A percentile compares a stretch with the other conserved stretches of the same genome.
phyloP scores from a whole-genome alignment of 2,888 invertebrate genomes.

The Hofmannophila pseudospretella region DNA sequence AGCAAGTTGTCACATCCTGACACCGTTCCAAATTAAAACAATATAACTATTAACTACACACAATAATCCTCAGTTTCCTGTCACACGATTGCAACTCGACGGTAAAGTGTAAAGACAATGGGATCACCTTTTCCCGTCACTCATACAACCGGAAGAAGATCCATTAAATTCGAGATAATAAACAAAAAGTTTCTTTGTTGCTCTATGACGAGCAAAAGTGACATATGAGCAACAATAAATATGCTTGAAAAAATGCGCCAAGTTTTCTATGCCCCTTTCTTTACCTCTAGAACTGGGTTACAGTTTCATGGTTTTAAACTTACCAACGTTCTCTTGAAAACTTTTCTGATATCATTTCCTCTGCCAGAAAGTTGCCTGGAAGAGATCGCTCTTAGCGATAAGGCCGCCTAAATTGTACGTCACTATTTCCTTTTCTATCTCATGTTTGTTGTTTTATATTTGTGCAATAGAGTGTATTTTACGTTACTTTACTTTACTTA shows the following conservation, averaged over 20 bases:
- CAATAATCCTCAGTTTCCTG: conserved; percentile 4
- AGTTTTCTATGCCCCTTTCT: too few species aligned
- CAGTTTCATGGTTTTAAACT: too few species aligned
- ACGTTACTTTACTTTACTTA: too few species aligned
- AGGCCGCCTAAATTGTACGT: too few species aligned
- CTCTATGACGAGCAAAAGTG: conserved; percentile 21
- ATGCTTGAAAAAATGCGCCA: background rate
- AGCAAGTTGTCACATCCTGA: background rate
- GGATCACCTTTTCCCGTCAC: conserved; percentile 1
- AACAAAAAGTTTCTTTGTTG: conserved; percentile 20
- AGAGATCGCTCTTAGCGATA: too few species aligned
- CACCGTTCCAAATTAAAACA: background rate
- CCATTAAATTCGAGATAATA: conserved; percentile 9
- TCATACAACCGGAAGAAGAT: conserved; percentile 11
- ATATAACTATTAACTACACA: background rate
- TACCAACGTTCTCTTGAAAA: too few species aligned
- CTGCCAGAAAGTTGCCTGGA: too few species aligned
- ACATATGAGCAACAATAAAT: conserved; percentile 8
- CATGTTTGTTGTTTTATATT: too few species aligned
- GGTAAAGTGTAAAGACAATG: conserved; percentile 5
- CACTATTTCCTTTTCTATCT: too few species aligned
- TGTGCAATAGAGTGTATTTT: too few species aligned
- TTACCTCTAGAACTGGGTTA: too few species aligned
- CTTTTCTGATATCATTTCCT: too few species aligned
- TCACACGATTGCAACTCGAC: conserved; percentile 6